These are phyloP conservation scores for Sarcophaga subvicina DNA, from an alignment of 2,888 invertebrate genomes.

Conservation along the genomic window DNA sequence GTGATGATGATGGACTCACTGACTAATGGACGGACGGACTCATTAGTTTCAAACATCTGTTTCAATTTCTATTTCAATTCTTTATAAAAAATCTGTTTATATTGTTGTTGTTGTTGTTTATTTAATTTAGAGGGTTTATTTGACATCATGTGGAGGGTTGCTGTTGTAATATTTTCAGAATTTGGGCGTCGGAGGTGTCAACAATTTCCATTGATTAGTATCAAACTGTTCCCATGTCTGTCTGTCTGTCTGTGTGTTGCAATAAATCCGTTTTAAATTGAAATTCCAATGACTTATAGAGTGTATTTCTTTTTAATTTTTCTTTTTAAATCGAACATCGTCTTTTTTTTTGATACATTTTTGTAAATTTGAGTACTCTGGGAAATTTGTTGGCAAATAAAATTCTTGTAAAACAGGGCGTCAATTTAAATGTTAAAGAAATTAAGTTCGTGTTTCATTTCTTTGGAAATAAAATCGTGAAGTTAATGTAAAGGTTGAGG, in stretches of 20 bases:
- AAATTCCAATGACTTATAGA: conserved; percentile 52
- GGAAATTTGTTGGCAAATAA: conserved; percentile 24
- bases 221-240: conserved; percentile 52
- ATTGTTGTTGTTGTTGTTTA: conserved; percentile 11
- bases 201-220: conserved; percentile 63
- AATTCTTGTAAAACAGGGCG: background rate
- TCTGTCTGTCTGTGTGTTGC: conserved; percentile 24
- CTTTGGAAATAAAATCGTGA: no score
- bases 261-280: conserved; percentile 61
- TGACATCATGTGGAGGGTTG: conserved; percentile 7
- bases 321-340: background rate
- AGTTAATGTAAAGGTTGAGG: no score
- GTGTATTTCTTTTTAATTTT: background rate
- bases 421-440: no score
- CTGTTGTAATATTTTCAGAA: conserved; percentile 12
- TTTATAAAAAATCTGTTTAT: conserved; percentile 34
- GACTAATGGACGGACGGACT: background rate
- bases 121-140: conserved; percentile 46
- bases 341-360: background rate
- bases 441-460: no score
- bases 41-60: conserved; percentile 64
- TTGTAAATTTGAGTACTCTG: conserved; percentile 41
- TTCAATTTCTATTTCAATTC: conserved; percentile 30
- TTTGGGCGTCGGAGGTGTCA: conserved; percentile 59
- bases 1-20: background rate